Evolutionary conservation across 2,888 invertebrate species (phyloP).

Genomic region (Drosophila prolongata): DNA sequence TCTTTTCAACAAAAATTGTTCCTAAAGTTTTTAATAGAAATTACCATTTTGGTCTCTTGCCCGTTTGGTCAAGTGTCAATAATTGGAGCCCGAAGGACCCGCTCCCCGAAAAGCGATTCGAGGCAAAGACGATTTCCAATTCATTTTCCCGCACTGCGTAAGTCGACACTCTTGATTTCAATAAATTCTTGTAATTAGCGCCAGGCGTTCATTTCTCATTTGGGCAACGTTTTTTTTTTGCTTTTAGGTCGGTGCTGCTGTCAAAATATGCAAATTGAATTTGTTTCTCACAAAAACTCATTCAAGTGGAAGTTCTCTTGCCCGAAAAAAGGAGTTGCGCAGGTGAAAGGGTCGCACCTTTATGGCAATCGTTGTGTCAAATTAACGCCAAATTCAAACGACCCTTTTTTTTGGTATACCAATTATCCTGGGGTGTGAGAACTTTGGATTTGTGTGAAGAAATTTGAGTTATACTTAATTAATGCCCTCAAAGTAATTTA

Average conservation of each 20-base stretch:
- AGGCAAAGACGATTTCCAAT: conserved; percentile 31
- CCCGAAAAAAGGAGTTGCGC: conserved; percentile 52
- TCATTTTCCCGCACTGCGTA: conserved; percentile 15
- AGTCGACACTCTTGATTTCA: conserved; percentile 75
- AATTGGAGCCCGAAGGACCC: conserved; percentile 51
- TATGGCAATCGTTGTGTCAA: conserved; percentile 24
- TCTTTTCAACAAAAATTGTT: conserved; percentile 60
- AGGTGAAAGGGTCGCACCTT: conserved; percentile 50
- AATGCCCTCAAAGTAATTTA: background rate
- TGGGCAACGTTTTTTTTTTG: conserved; percentile 35
- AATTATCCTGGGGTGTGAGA: background rate
- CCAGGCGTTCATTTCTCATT: conserved; percentile 62
- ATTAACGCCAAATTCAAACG: conserved; percentile 14
- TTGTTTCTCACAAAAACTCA: conserved; percentile 55
- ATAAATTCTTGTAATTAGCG: conserved; percentile 77
- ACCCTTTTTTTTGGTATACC: conserved; percentile 17
- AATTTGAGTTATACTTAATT: conserved; percentile 9
- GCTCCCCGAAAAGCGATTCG: conserved; percentile 22
- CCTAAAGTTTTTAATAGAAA: conserved; percentile 74
- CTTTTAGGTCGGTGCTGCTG: conserved; percentile 31
- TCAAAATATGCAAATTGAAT: conserved; percentile 68
- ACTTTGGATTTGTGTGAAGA: background rate
- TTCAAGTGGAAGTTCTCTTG: conserved; percentile 57
- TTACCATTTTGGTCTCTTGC: conserved; percentile 71
- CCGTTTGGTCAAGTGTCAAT: conserved; percentile 77